These are phyloP conservation scores for Podabrus alpinus DNA, from an alignment of 2,888 invertebrate genomes.

Conservation along the genomic window DNA sequence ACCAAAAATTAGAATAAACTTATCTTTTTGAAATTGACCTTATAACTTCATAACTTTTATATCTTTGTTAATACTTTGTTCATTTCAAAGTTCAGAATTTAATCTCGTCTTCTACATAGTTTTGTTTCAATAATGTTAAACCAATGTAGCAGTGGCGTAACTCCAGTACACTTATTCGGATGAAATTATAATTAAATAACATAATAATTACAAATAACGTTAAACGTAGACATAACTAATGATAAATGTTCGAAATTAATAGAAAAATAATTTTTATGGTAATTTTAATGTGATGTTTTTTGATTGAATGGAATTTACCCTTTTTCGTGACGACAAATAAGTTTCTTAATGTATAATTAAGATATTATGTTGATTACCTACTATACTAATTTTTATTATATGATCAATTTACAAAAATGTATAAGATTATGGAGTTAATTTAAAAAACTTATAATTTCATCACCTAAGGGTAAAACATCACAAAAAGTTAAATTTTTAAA, in stretches of 20 bases:
- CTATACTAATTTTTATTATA: background rate
- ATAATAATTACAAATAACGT: background rate
- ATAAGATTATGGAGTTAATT: too few species aligned
- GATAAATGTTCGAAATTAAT: background rate
- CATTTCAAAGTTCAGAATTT: conserved; percentile 45
- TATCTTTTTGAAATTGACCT: conserved; percentile 19
- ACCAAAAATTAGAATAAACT: background rate
- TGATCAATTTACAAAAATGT: too few species aligned
- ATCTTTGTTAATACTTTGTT: conserved; percentile 41
- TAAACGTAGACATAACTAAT: background rate
- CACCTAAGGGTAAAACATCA: too few species aligned
- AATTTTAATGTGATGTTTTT: background rate
- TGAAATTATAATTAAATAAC: background rate
- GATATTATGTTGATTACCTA: too few species aligned
- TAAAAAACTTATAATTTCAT: too few species aligned
- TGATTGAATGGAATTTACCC: background rate
- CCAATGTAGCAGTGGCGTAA: conserved; percentile 10
- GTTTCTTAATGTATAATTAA: too few species aligned
- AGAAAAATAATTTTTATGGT: background rate
- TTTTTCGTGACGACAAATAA: too few species aligned
- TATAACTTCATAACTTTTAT: conserved; percentile 29
- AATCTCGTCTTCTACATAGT: conserved; percentile 19
- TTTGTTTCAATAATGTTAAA: conserved; percentile 6
- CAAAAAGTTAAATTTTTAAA: too few species aligned
- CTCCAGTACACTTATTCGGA: background rate